phyloP scores from a whole-genome alignment of 2,797 vertebrate genomes.

The Sphenopsis melanotis region DNA sequence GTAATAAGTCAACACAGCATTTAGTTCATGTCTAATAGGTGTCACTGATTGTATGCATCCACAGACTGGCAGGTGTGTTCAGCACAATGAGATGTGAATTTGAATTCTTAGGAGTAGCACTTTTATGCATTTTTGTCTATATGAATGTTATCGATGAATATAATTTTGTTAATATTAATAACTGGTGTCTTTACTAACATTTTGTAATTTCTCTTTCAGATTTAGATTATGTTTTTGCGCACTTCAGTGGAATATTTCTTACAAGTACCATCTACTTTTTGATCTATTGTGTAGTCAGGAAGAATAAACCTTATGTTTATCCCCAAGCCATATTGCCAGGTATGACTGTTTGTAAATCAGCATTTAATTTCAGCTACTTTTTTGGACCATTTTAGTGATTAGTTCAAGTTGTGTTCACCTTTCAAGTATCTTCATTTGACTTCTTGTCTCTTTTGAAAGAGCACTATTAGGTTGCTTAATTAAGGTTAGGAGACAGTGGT shows the following conservation, averaged over 20 bases:
- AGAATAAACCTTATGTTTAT: slow-evolving; percentile 84
- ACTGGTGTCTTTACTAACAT: neutral
- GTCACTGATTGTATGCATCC: neutral
- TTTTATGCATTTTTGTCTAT: accelerated
- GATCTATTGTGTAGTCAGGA: slow-evolving; percentile 83
- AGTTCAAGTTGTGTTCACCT: neutral
- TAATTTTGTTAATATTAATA: neutral
- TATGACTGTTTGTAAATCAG: slow-evolving; percentile 56
- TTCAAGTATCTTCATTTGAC: neutral
- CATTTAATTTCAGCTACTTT: neutral
- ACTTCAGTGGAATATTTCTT: slow-evolving; percentile 86
- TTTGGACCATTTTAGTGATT: neutral
- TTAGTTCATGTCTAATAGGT: neutral
- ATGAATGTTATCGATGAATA: neutral
- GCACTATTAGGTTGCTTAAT: neutral
- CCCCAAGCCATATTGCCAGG: slow-evolving; percentile 85
- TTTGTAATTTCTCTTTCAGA: slow-evolving; percentile 74
- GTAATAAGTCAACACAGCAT: neutral
- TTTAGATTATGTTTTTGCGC: slow-evolving; percentile 87
- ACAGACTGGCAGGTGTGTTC: neutral
- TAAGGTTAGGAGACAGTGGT: neutral
- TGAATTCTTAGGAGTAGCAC: neutral
- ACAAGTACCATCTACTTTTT: slow-evolving; percentile 86
- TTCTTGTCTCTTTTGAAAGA: neutral
- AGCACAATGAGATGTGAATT: neutral